These are phyloP conservation scores for Muscina levida DNA, from an alignment of 2,888 invertebrate genomes.

Conservation along the genomic window DNA sequence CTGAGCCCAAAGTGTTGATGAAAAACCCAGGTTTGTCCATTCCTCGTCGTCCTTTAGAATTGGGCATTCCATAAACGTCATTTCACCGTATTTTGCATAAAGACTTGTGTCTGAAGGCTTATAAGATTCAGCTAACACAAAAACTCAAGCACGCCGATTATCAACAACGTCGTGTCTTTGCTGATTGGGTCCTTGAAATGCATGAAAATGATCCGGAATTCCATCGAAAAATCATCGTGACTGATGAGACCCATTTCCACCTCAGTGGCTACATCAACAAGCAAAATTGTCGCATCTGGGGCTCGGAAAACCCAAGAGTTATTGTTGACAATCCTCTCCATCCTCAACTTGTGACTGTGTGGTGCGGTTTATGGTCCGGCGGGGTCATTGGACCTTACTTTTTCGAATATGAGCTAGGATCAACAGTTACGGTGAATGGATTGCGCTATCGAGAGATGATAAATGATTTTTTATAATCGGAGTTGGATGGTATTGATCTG, in stretches of 20 bases:
- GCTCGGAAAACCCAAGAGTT: not conserved
- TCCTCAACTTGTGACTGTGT: constrained; percentile 3
- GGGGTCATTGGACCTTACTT: constrained; percentile 4
- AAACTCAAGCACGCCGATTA: too few relatives aligned
- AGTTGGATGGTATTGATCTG: not conserved
- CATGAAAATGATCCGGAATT: constrained; percentile 7
- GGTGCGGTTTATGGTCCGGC: constrained; percentile 3
- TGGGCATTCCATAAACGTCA: too few relatives aligned
- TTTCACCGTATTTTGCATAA: too few relatives aligned
- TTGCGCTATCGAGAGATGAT: constrained; percentile 2
- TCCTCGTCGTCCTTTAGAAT: too few relatives aligned
- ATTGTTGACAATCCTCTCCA: constrained; percentile 3
- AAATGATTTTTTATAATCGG: not conserved
- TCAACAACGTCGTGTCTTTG: too few relatives aligned
- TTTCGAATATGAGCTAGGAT: not conserved
- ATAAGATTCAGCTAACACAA: too few relatives aligned
- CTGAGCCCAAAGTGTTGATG: too few relatives aligned
- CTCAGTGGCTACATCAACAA: not conserved
- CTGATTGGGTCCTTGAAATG: constrained; percentile 3
- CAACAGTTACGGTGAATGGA: constrained; percentile 1
- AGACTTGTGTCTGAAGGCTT: too few relatives aligned
- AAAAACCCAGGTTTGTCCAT: too few relatives aligned
- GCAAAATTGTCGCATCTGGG: constrained; percentile 1
- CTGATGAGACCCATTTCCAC: not conserved
- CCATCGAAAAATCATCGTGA: constrained; percentile 1